Evolutionary conservation across 2,888 invertebrate species (phyloP).

Genomic region (Doris montereyensis): DNA sequence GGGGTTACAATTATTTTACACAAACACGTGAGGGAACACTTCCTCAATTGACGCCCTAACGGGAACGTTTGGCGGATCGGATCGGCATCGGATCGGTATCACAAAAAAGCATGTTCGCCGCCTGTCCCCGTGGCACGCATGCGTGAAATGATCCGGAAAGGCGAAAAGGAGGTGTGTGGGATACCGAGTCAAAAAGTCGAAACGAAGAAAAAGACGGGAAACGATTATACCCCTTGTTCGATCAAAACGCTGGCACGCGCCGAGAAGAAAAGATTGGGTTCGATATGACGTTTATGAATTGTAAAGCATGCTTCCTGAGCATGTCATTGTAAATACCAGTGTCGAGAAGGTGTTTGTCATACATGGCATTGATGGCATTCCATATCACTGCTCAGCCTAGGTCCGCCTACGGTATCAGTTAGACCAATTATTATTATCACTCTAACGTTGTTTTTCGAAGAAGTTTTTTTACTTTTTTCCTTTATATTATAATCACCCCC

Average conservation of each 20-base stretch:
- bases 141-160: constrained; percentile 23
- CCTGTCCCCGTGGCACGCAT: constrained; percentile 30
- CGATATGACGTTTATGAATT: neutral
- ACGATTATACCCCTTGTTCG: neutral
- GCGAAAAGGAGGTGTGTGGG: neutral
- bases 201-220: neutral
- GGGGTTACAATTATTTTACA: constrained; percentile 38
- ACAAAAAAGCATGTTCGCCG: constrained; percentile 37
- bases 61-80: neutral
- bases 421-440: too few relatives aligned
- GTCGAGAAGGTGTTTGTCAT: too few relatives aligned
- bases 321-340: too few relatives aligned
- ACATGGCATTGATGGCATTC: too few relatives aligned
- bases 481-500: too few relatives aligned
- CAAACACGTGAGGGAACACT: constrained; percentile 39
- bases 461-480: too few relatives aligned
- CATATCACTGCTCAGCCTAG: too few relatives aligned
- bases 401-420: too few relatives aligned
- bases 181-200: neutral
- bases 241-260: neutral
- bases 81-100: too few relatives aligned
- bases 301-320: too few relatives aligned
- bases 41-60: neutral
- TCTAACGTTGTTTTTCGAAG: too few relatives aligned
- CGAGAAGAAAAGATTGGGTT: neutral